These are phyloP conservation scores for Panthera tigris DNA, from an alignment of 2,113 vertebrate species.

Conservation along the genomic window DNA sequence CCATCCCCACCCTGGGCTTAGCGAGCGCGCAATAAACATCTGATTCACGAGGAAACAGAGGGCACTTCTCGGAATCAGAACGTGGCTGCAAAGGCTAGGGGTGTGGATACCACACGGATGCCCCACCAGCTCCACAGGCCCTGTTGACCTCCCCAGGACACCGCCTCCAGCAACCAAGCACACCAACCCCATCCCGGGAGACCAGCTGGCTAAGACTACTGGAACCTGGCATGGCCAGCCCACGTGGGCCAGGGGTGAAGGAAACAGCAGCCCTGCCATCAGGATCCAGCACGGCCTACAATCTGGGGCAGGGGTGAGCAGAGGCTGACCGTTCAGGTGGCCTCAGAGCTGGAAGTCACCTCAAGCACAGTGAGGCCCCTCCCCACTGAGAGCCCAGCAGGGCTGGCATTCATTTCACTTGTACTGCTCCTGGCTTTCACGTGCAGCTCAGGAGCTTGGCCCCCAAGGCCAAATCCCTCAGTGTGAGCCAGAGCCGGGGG, in stretches of 20 bases:
- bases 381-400: neutral
- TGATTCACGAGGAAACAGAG: constrained; percentile 40
- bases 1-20: neutral
- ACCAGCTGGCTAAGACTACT: neutral
- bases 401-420: neutral
- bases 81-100: neutral
- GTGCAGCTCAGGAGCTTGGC: neutral
- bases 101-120: neutral
- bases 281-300: neutral
- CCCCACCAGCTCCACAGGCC: neutral
- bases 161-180: fast-evolving
- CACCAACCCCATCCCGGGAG: neutral
- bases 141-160: neutral
- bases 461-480: neutral
- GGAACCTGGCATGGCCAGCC: neutral
- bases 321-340: neutral
- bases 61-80: neutral
- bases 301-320: neutral
- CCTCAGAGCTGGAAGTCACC: neutral
- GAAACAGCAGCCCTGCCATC: neutral
- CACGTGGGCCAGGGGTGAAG: neutral
- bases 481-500: no score
- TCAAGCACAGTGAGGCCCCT: neutral
- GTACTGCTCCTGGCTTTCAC: fast-evolving
- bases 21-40: neutral